Evolutionary conservation across 2,113 vertebrate genomes (phyloP).

Genomic region (Dissostichus mawsoni): DNA sequence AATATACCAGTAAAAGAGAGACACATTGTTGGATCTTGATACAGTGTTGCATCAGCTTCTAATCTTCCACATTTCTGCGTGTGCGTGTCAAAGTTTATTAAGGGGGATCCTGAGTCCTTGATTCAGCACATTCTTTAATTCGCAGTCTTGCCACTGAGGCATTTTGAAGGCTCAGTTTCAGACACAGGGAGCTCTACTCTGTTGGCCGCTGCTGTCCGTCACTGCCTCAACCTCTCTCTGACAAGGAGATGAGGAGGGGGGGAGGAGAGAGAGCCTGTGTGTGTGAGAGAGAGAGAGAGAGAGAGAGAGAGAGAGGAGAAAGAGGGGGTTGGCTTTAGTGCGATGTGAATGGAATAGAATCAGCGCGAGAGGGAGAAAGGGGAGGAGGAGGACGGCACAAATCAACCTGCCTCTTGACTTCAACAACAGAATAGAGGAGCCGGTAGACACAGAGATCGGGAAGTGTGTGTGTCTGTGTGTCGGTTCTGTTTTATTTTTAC

Average conservation of each 20-base stretch:
- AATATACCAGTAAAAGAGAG: neutral
- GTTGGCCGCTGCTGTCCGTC: slow-evolving; percentile 52
- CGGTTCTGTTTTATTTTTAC: slow-evolving; percentile 52
- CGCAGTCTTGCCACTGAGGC: slow-evolving; percentile 15
- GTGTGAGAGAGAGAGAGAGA: slow-evolving; percentile 6
- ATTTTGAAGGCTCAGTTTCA: slow-evolving; percentile 36
- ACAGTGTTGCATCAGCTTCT: slow-evolving; percentile 37
- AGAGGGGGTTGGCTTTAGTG: slow-evolving; percentile 81
- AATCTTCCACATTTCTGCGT: slow-evolving; percentile 1
- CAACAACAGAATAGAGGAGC: slow-evolving; percentile 71
- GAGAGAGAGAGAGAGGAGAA: slow-evolving; percentile 46
- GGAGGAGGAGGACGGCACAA: slow-evolving; percentile 74
- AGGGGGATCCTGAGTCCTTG: neutral
- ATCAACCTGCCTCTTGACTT: slow-evolving; percentile 85
- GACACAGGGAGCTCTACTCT: slow-evolving; percentile 56
- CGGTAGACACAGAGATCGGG: slow-evolving; percentile 56
- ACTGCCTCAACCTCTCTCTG: slow-evolving; percentile 72
- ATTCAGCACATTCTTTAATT: slow-evolving; percentile 29
- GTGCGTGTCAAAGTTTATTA: neutral
- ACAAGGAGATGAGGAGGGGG: slow-evolving; percentile 63
- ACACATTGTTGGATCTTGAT: slow-evolving; percentile 11
- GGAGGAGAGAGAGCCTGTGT: slow-evolving; percentile 46
- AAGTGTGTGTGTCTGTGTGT: slow-evolving; percentile 41
- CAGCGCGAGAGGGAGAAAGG: slow-evolving; percentile 67
- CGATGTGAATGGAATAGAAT: slow-evolving; percentile 85